These are phyloP conservation scores for Ramphastos sulfuratus DNA, from an alignment of 2,113 vertebrate species.

Conservation along the genomic window DNA sequence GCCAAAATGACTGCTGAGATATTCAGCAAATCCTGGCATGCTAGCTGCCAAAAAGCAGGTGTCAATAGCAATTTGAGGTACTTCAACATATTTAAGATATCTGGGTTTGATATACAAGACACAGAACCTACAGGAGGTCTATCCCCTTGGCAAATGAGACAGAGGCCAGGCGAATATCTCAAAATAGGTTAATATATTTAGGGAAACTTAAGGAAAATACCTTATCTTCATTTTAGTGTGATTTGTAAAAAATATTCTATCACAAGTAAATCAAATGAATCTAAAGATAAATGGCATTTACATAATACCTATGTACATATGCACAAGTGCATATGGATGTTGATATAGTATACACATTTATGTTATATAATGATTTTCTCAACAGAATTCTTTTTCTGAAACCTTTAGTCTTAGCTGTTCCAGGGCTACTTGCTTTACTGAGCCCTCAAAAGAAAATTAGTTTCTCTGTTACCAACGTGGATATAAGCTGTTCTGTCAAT, in stretches of 20 bases:
- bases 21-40: neutral
- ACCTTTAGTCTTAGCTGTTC: neutral
- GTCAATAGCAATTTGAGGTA: neutral
- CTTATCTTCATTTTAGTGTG: neutral
- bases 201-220: neutral
- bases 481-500: neutral
- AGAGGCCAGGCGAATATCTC: neutral
- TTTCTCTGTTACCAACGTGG: neutral
- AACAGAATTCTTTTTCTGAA: neutral
- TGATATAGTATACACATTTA: neutral
- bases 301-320: neutral
- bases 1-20: neutral
- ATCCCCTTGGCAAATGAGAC: neutral
- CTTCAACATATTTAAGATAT: neutral
- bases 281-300: neutral
- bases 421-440: neutral
- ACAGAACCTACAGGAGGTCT: neutral
- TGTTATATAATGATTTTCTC: neutral
- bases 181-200: neutral
- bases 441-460: neutral
- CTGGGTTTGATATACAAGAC: neutral
- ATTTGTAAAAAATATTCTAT: neutral
- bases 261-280: neutral
- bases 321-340: neutral
- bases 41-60: neutral